Conservation (phyloP, 2,113 vertebrate species). For the Sorex fumeus region DNA sequence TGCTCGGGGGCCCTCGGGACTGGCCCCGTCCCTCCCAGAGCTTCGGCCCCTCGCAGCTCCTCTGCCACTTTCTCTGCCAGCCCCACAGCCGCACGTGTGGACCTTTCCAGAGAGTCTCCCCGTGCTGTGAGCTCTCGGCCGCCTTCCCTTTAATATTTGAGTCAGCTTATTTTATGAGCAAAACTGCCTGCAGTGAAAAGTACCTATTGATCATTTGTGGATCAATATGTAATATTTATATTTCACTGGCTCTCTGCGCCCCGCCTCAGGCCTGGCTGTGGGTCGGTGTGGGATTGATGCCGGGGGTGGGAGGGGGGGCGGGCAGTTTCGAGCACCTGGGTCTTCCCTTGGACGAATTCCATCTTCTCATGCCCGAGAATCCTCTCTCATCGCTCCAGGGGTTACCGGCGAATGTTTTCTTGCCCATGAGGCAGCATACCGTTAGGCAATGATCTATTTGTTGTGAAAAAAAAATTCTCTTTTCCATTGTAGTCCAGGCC, state of each 20-base stretch:
- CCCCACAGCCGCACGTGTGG: not conserved
- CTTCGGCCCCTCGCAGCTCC: not conserved
- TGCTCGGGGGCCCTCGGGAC: no score
- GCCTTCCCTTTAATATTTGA: conserved; percentile 5
- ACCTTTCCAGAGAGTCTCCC: not conserved
- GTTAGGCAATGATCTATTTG: conserved; percentile 78
- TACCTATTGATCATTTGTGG: conserved; percentile 26
- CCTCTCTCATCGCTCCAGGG: conserved; percentile 60
- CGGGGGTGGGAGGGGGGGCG: no score
- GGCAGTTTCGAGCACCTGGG: conserved; percentile 11
- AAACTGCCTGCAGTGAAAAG: conserved; percentile 49
- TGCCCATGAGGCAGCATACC: conserved; percentile 46
- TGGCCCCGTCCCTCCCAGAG: no score
- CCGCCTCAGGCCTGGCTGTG: conserved; percentile 11
- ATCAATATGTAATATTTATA: conserved; percentile 62
- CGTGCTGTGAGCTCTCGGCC: not conserved
- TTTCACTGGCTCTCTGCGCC: conserved; percentile 34
- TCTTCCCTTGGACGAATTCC: conserved; percentile 70
- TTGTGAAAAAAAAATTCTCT: conserved; percentile 65
- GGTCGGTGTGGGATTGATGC: conserved; percentile 50
- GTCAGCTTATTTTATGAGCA: conserved; percentile 59
- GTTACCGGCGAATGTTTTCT: conserved; percentile 75
- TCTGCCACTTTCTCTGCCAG: fast-evolving
- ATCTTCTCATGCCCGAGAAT: conserved; percentile 52
- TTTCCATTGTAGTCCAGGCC: conserved; percentile 61